Conservation (phyloP, 2,888 invertebrate species). For the Diabrotica balteata region DNA sequence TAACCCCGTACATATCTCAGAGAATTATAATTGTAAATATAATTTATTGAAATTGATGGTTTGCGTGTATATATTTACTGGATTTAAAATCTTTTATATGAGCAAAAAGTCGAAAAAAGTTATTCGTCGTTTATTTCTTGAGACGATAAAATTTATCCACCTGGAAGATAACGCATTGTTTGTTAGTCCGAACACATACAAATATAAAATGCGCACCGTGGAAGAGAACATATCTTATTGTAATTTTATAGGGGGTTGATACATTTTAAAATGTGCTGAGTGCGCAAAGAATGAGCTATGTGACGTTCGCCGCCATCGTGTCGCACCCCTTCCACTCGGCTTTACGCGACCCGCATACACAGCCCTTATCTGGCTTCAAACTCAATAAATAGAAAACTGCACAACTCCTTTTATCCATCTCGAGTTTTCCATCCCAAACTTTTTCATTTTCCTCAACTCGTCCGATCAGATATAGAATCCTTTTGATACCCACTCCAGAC, state of each 20-base stretch:
- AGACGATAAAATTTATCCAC: conserved; percentile 11
- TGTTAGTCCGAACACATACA: conserved; percentile 42
- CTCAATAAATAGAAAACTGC: conserved; percentile 60
- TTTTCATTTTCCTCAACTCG: conserved; percentile 56
- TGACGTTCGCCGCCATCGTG: conserved; percentile 61
- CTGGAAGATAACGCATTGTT: conserved; percentile 39
- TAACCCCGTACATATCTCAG: too few relatives aligned
- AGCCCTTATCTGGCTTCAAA: conserved; percentile 57
- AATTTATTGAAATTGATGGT: too few relatives aligned
- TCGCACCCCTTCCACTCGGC: conserved; percentile 58
- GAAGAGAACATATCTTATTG: conserved; percentile 58
- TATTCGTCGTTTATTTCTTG: too few relatives aligned
- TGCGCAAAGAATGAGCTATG: conserved; percentile 62
- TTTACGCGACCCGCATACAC: conserved; percentile 60
- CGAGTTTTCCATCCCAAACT: conserved; percentile 52
- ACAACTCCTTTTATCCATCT: conserved; percentile 57
- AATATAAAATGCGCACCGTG: conserved; percentile 46
- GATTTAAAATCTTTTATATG: too few relatives aligned
- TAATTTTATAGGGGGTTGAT: conserved; percentile 62
- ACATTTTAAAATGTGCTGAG: conserved; percentile 63
- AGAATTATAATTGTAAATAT: too few relatives aligned
- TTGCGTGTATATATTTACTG: too few relatives aligned
- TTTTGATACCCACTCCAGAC: conserved; percentile 37
- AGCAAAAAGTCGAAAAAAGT: too few relatives aligned
- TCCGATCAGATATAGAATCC: conserved; percentile 50